Evolutionary conservation across 2,113 vertebrate species (phyloP), one percentile per base, ranked within the genome.

Genomic region (Chaenocephalus aceratus): DNA sequence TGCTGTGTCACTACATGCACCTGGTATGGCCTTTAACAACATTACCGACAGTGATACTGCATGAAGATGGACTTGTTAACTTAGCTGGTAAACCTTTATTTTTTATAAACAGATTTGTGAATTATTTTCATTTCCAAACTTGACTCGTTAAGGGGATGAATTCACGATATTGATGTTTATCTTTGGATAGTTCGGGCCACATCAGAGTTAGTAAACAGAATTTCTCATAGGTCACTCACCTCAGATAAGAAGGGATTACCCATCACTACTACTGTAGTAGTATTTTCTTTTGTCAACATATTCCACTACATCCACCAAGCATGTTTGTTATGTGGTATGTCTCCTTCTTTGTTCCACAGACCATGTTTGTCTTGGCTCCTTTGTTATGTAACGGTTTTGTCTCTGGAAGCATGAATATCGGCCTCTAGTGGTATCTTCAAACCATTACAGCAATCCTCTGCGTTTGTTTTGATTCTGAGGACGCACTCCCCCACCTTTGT

Each of bases 301-400:
- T 60, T 34, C 2, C 45, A 51, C 46, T 30, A 10, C 16, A 18
- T 75, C 26, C 48, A 74, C 75, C n/a, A 51, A 23, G 15, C 1
- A 2, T 51, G 21, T 71, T 26, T 64, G 45, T 63, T 52, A 3
- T 68, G 21, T 76, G 46, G 15, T 10, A 45, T 58, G 52, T 30
- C 15, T 65, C 34, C 67, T 6, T 23, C 67, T 88, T 89, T 89
- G 77, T 88, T 77, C 61, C 49, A 58, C 45, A 64, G 10, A 60
- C 51, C 53, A 7, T 87, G 76, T 91, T 75, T 86, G 79, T 72
- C 71, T 54, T 15, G 1, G 23, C 72, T 74, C 46, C 77, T 92
- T 85, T 90, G 86, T 91, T 92, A 91, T 75, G 86, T 88, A 90
- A 92, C 77, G 52, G 18, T 48, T 85, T 53, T 5, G 34, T 63